Evolutionary conservation across 2,797 vertebrate species (phyloP).

Genomic region (Hypotaenidia philippensis): DNA sequence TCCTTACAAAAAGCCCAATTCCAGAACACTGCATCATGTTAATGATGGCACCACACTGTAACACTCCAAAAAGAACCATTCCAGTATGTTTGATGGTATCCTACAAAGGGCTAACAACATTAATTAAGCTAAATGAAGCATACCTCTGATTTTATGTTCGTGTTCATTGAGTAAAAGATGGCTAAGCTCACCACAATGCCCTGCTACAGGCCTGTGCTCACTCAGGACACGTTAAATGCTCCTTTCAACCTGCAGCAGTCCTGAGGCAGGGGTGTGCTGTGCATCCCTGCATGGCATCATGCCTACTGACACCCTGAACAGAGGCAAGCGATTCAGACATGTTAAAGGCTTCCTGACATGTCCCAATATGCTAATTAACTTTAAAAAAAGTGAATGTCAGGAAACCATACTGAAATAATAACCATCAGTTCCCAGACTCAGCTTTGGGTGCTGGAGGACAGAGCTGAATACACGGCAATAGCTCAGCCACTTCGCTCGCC

Average conservation of each 20-base stretch:
- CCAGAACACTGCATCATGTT: not conserved
- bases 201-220: not conserved
- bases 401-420: not conserved
- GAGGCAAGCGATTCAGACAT: not conserved
- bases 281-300: accelerated
- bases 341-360: not conserved
- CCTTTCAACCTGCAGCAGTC: not conserved
- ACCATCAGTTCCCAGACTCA: not conserved
- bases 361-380: not conserved
- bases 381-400: not conserved
- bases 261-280: not conserved
- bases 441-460: not conserved
- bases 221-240: not conserved
- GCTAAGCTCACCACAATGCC: not conserved
- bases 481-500: not conserved
- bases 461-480: not conserved
- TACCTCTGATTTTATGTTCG: not conserved
- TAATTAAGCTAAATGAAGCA: slow-evolving; percentile 25
- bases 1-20: not conserved
- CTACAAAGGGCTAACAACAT: not conserved
- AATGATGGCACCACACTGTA: not conserved
- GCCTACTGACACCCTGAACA: not conserved
- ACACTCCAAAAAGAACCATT: not conserved
- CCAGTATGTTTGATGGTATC: not conserved
- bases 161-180: slow-evolving; percentile 4